phyloP scores from a whole-genome alignment of 2,888 invertebrate species.

The Entomobrya proxima region DNA sequence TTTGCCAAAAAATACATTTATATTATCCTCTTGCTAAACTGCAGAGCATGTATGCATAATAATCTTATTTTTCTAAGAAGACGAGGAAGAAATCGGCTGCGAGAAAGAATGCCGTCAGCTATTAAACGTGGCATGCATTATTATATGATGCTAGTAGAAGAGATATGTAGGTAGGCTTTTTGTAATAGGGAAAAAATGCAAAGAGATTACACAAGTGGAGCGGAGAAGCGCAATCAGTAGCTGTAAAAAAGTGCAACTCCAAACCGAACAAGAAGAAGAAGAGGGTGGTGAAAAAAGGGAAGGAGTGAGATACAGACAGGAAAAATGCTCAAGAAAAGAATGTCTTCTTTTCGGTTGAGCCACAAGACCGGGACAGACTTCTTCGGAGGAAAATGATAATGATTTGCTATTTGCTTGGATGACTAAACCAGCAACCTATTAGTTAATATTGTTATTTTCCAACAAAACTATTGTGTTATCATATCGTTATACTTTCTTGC shows the following conservation, averaged over 20 bases:
- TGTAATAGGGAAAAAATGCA: slow-evolving; percentile 3
- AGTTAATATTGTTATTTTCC: slow-evolving; percentile 42
- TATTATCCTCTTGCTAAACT: too few species aligned
- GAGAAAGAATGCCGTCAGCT: slow-evolving; percentile 38
- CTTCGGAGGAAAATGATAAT: not conserved
- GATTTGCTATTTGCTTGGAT: slow-evolving; percentile 21
- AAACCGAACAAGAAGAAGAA: not conserved
- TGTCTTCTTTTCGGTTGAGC: slow-evolving; percentile 1
- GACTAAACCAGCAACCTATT: slow-evolving; percentile 55
- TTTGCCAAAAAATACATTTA: not conserved
- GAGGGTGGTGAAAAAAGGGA: slow-evolving; percentile 43
- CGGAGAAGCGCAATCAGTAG: slow-evolving; percentile 9
- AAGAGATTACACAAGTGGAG: slow-evolving; percentile 13
- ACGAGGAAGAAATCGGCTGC: not conserved
- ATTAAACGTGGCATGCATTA: slow-evolving; percentile 39
- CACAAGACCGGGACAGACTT: not conserved
- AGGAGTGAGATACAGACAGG: slow-evolving; percentile 24
- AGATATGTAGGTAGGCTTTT: too few species aligned
- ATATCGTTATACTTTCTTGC: not conserved
- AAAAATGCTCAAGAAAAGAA: slow-evolving; percentile 41
- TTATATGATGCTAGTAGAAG: too few species aligned
- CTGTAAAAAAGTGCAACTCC: not conserved
- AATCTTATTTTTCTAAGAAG: not conserved
- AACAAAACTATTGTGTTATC: slow-evolving; percentile 17
- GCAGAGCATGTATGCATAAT: not conserved